Base-by-base conservation (phyloP, 2,888 invertebrate genomes). In the Eristalinus aeneus region DNA sequence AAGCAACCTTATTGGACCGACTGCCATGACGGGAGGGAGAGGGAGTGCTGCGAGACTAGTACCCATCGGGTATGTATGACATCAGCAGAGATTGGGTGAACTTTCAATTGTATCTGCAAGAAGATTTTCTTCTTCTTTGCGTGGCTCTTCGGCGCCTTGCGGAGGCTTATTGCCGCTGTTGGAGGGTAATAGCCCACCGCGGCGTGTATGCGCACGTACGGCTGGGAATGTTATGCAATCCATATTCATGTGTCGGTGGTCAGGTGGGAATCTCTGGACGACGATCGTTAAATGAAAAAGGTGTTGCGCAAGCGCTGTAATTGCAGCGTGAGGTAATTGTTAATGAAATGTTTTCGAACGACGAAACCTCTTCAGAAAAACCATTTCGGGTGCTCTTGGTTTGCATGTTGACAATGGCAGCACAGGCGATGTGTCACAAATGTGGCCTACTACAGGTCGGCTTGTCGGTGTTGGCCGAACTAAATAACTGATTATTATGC, bases 31-130 rank as follows among this genome's bases (percentile, higher is more conserved):
- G 16, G 31, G 27, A 10, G 9, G 8, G 16, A 31, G 12, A 32
- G 56, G 32, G 27, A 12, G 12, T n/a, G 16, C n/a, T 31, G 60
- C 56, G 58, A 39, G 65, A 2, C 46, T 31, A 69, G 22, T 22
- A 60, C 60, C 73, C 67, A 74, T 82, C 77, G 68, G 16, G 16
- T 46, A 46, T 77, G 82, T 77, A 86, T 86, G 82, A 68, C 77
- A 77, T 78, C 82, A 71, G 74, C 23, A 58, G 58, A 72, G 79
- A 68, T 85, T 85, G 53, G 60, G 36, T 81, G 81, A 85, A 85
- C 85, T 81, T 85, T 85, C 82, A 86, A 82, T 86, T 86, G 78
- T 85, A 85, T 85, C 85, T 85, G 63, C 63, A 56, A 77, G 72
- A 63, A 68, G 68, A 69, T 77, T 73, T 68, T 73, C 68, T 56